Evolutionary conservation across 2,888 invertebrate species (phyloP), one percentile per base, ranked within the genome.

Genomic region (Pollenia griseotomentosa): DNA sequence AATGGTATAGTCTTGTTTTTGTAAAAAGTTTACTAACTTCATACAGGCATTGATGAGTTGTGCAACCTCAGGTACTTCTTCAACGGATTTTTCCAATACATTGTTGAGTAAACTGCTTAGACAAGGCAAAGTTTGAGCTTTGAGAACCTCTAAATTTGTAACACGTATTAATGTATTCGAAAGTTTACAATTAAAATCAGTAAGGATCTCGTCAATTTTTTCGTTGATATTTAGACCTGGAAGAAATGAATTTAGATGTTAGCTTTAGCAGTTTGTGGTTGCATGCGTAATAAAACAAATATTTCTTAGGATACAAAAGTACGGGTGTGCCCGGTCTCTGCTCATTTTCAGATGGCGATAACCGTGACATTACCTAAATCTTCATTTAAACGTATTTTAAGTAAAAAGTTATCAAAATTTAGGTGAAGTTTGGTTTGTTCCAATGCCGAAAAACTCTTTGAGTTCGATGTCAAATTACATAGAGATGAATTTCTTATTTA

Each of bases 131-230:
- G 19, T 51, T 10, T 61, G 33, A 16, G 40, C 1, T 8, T 42
- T n/a, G 16, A 10, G 2, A 4, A 23, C 42, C 3, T 12, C 19
- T 23, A 42, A 11, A 33, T 42, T 79, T 1, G 70, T 53, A 2
- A 79, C 79, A 23, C 61, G 53, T 51, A 79, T 42, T 44, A 61
- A 23, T 51, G 19, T 79, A n/a, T 8, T 19, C 2, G 79, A 70
- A 42, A 79, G 42, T 16, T 51, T 5, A 9, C 59, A 70, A 2
- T 79, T 44, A n/a, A 51, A 79, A 5, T 79, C 51, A 6, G 23
- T 11, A n/a, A 79, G 70, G 61, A 79, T 70, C 33, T 48, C 2
- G 11, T 70, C n/a, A 9, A 70, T 23, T 33, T 10, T 11, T n/a
- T 40, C 70, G 9, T 2, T 1, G 10, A 79, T 70, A 70, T 19